Base-by-base conservation (phyloP, 2,888 invertebrate species). In the Zaprionus obscuricornis region DNA sequence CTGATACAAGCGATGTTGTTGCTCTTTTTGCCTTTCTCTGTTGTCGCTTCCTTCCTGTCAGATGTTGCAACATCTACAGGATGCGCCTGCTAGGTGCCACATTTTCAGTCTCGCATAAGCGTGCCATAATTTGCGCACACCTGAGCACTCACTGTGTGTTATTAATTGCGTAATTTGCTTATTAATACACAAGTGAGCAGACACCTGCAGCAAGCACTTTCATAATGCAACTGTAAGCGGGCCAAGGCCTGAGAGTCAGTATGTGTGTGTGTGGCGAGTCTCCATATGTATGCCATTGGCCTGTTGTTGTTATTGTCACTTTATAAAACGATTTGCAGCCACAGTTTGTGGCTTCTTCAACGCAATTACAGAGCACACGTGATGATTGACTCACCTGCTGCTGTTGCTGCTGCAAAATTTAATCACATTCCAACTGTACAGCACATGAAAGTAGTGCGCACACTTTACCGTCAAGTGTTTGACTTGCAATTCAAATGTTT, bases 141-240 rank as follows among this genome's bases (percentile, higher is more conserved):
- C 79, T 85, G 79, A 70, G 85, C 63, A 73, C 85, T 75, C 83
- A 81, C 43, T 67, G 74, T 66, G 83, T 85, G 83, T 85, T 64
- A 83, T 85, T 81, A 81, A 81, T 85, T 81, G 74, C 82, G 78
- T 85, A 77, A 85, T 77, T 62, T 77, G 78, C 71, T 82, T 85
- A 79, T 79, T 83, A 85, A 81, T 78, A 83, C 64, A 56, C 70
- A 67, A 59, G 20, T 75, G 62, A 65, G 54, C 57, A 70, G 20
- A 50, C 66, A 72, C 69, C 60, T 42, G 56, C 29, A 59, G 11
- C 20, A 18, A n/a, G 16, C 45, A 42, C 45, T 46, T 39, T 33
- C 33, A 31, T 56, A 18, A 37, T 57, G 43, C 13, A 22, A 5
- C 40, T 16, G 18, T 18, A 66, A 43, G 42, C 34, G 33, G 47